These are phyloP conservation scores for Notothenia coriiceps DNA, from an alignment of 2,113 vertebrate genomes.

Conservation along the genomic window DNA sequence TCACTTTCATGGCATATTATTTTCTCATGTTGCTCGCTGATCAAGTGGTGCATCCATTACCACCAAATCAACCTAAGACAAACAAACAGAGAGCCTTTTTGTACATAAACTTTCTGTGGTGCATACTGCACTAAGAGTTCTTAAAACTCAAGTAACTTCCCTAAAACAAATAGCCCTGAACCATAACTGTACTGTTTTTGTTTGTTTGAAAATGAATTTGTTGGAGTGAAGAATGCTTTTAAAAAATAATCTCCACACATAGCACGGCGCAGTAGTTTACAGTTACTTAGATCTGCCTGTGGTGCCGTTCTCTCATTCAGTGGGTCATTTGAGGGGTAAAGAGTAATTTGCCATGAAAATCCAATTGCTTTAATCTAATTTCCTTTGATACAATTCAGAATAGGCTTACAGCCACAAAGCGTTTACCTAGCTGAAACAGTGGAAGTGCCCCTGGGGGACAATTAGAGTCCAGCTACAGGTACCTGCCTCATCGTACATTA, in stretches of 20 bases:
- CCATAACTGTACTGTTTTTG: constrained; percentile 18
- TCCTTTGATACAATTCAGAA: constrained; percentile 76
- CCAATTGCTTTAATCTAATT: constrained; percentile 77
- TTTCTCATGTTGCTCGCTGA: constrained; percentile 69
- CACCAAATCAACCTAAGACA: constrained; percentile 56
- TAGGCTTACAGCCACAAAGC: constrained; percentile 66
- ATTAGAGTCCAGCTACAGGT: constrained; percentile 73
- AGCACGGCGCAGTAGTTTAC: constrained; percentile 47
- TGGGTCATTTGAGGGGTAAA: constrained; percentile 79
- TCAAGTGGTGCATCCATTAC: constrained; percentile 74
- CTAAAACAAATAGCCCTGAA: constrained; percentile 20
- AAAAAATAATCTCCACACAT: constrained; percentile 38
- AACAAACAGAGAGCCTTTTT: constrained; percentile 59
- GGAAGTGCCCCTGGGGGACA: constrained; percentile 63
- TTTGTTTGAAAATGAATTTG: constrained; percentile 33
- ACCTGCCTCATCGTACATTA: constrained; percentile 54
- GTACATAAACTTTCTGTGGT: constrained; percentile 41
- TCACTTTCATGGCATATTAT: constrained; percentile 83
- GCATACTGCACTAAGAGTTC: background rate
- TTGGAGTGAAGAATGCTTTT: constrained; percentile 19
- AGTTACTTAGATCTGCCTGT: constrained; percentile 61
- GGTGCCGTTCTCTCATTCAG: constrained; percentile 58
- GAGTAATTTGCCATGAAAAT: constrained; percentile 81
- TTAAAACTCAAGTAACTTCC: constrained; percentile 21
- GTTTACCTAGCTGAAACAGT: constrained; percentile 69